phyloP scores from a whole-genome alignment of 1,140 invertebrate genomes.

The Armadillidium nasatum region DNA sequence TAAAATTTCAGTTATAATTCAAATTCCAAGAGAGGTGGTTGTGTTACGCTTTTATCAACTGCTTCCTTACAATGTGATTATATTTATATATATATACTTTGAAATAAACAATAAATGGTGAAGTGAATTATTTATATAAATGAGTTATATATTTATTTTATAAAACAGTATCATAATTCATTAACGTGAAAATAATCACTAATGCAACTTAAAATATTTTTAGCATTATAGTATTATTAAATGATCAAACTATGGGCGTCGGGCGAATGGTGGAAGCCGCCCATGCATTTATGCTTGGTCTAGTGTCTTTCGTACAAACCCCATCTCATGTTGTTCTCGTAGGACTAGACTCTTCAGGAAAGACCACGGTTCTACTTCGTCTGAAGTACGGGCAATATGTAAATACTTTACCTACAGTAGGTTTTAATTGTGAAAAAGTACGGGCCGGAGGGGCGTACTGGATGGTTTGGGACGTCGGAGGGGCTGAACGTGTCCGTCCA shows the following conservation, averaged over 20 bases:
- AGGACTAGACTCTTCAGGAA: constrained; percentile 91
- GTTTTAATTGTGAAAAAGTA: constrained; percentile 96
- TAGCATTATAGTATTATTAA: too few species aligned
- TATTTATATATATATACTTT: too few species aligned
- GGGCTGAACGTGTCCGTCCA: constrained; percentile 87
- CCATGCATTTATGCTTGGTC: constrained; percentile 1
- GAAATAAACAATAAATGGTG: too few species aligned
- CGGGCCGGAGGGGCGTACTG: constrained; percentile 67
- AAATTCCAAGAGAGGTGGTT: too few species aligned
- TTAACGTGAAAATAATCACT: too few species aligned
- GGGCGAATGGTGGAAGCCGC: neutral
- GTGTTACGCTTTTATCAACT: too few species aligned
- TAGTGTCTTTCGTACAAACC: constrained; percentile 23
- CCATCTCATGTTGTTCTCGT: constrained; percentile 82
- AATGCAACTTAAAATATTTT: too few species aligned
- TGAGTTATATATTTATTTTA: too few species aligned
- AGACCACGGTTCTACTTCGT: constrained; percentile 92
- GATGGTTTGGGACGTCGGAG: constrained; percentile 88
- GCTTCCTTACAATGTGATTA: too few species aligned
- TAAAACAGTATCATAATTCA: too few species aligned
- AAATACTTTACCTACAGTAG: constrained; percentile 93
- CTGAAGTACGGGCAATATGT: constrained; percentile 96
- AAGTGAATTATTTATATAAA: too few species aligned
- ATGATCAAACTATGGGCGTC: neutral
- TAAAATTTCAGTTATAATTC: too few species aligned